phyloP scores from a whole-genome alignment of 2,888 invertebrate species.

The Lasioglossum villosulum region DNA sequence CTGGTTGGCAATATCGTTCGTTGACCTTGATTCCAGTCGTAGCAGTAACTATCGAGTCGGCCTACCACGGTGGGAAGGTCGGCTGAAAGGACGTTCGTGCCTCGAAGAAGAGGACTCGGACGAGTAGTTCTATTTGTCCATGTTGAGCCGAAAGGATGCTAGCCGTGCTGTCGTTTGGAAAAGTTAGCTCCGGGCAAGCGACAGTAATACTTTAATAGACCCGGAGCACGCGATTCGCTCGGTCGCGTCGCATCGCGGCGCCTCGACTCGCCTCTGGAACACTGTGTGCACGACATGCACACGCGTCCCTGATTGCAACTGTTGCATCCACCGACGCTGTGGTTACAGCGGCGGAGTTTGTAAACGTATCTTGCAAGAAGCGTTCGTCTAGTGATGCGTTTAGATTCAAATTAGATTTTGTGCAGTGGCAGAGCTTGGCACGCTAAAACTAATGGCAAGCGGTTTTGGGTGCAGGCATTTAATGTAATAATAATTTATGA shows the following conservation, averaged over 20 bases:
- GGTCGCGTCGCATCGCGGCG: background rate
- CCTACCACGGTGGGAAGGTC: slow-evolving; percentile 42
- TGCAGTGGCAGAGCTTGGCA: background rate
- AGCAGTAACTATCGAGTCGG: background rate
- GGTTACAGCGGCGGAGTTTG: background rate
- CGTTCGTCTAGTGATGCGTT: background rate
- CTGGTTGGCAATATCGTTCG: background rate
- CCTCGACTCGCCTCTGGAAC: background rate
- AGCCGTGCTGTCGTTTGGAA: slow-evolving; percentile 60
- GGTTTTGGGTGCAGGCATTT: background rate
- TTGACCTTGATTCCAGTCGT: slow-evolving; percentile 24
- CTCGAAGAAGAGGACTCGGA: slow-evolving; percentile 18
- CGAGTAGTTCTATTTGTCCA: slow-evolving; percentile 46
- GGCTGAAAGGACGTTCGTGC: slow-evolving; percentile 53
- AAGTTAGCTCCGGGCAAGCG: slow-evolving; percentile 60
- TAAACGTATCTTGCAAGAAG: slow-evolving; percentile 3
- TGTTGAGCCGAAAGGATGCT: slow-evolving; percentile 39
- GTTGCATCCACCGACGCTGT: slow-evolving; percentile 34
- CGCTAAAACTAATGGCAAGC: background rate
- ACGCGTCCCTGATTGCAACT: slow-evolving; percentile 27
- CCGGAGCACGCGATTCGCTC: slow-evolving; percentile 61
- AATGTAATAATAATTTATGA: slow-evolving; percentile 8
- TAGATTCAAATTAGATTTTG: slow-evolving; percentile 8
- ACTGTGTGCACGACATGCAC: slow-evolving; percentile 37
- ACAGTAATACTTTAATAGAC: slow-evolving; percentile 68